Evolutionary conservation across 2,888 invertebrate genomes (phyloP).

Genomic region (Morpho deidamia): DNA sequence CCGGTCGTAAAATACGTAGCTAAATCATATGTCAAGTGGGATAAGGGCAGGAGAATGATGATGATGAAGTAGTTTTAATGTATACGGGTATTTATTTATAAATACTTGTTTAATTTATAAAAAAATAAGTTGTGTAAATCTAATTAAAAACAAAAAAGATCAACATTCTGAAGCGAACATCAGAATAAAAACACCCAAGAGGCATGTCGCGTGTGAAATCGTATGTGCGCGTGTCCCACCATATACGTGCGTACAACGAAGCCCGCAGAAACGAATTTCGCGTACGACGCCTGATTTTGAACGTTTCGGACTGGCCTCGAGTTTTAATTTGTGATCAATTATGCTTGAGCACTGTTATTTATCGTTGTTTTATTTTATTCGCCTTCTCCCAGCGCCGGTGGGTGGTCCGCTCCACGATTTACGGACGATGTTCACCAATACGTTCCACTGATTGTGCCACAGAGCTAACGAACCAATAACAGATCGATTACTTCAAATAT

Average conservation of each 20-base stretch:
- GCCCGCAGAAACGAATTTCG: constrained; percentile 58
- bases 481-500: constrained; percentile 24
- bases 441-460: constrained; percentile 66
- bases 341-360: constrained; percentile 76
- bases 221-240: constrained; percentile 19
- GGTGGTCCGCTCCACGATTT: constrained; percentile 76
- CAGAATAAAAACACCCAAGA: neutral
- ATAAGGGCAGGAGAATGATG: too few relatives aligned
- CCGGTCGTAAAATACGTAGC: too few relatives aligned
- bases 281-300: constrained; percentile 64
- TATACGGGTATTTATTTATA: too few relatives aligned
- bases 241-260: constrained; percentile 27
- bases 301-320: constrained; percentile 71
- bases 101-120: too few relatives aligned
- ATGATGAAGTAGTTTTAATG: too few relatives aligned
- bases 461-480: constrained; percentile 31
- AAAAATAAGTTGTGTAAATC: neutral
- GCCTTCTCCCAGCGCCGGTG: constrained; percentile 68
- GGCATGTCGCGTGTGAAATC: constrained; percentile 15
- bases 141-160: neutral
- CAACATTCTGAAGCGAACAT: neutral
- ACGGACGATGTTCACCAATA: constrained; percentile 65
- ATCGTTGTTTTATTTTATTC: constrained; percentile 77
- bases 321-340: constrained; percentile 79
- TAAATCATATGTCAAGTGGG: too few relatives aligned